Evolutionary conservation across 2,888 invertebrate genomes (phyloP).

Genomic region (Omphaloscelis lunosa): DNA sequence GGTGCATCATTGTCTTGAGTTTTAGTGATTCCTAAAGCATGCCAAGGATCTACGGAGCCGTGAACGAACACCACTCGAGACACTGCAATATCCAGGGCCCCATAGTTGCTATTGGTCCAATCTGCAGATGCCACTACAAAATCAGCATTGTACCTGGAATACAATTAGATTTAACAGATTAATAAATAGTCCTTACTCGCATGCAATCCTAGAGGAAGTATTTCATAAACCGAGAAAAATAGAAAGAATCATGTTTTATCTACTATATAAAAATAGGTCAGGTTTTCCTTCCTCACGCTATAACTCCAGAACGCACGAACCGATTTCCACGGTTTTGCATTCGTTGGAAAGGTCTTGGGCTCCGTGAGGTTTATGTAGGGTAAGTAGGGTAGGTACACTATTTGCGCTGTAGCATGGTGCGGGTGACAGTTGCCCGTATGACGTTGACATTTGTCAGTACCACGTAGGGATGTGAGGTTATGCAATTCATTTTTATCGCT

Average conservation of each 20-base stretch:
- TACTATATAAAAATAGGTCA: too few species aligned
- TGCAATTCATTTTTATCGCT: too few species aligned
- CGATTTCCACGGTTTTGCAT: too few species aligned
- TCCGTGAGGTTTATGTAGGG: too few species aligned
- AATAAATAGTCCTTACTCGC: neutral
- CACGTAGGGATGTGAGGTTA: too few species aligned
- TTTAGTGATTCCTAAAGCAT: slow-evolving; percentile 93
- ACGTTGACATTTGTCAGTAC: too few species aligned
- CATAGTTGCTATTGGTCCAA: slow-evolving; percentile 95
- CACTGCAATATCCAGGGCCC: slow-evolving; percentile 93
- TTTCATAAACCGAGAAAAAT: neutral
- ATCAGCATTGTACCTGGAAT: slow-evolving; percentile 90
- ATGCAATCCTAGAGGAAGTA: neutral
- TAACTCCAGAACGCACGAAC: too few species aligned
- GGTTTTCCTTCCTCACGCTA: too few species aligned
- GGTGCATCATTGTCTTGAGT: slow-evolving; percentile 91
- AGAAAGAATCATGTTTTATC: neutral
- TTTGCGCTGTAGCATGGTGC: too few species aligned
- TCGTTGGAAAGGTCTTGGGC: too few species aligned
- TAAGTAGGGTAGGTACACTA: too few species aligned
- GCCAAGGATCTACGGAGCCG: slow-evolving; percentile 97
- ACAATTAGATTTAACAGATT: neutral
- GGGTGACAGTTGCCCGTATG: too few species aligned
- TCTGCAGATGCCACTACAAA: slow-evolving; percentile 92
- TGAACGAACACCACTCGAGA: slow-evolving; percentile 96